Evolutionary conservation across 2,113 vertebrate species (phyloP).

Genomic region (Morphnarchus princeps): DNA sequence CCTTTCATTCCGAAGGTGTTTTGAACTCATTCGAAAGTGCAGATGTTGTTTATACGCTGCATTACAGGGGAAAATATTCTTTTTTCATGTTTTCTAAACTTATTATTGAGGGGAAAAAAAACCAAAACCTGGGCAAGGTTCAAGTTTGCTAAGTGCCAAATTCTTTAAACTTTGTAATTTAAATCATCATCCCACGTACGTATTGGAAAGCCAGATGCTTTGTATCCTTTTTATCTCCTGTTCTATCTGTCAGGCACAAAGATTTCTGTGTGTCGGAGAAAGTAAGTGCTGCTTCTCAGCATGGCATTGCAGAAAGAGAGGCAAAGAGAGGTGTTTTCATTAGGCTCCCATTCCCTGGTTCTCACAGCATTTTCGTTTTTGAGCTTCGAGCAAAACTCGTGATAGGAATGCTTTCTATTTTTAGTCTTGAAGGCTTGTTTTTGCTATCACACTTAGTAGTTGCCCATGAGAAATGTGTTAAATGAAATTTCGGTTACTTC

Average conservation of each 20-base stretch:
- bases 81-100: neutral
- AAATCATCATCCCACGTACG: neutral
- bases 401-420: neutral
- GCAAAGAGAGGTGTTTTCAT: neutral
- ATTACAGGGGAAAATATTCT: neutral
- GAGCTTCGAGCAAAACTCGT: neutral
- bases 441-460: neutral
- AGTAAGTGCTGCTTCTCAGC: slow-evolving; percentile 9
- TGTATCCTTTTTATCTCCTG: slow-evolving; percentile 30
- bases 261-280: neutral
- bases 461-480: slow-evolving; percentile 14
- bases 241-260: slow-evolving; percentile 27
- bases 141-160: neutral
- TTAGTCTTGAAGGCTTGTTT: neutral
- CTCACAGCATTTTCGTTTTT: neutral
- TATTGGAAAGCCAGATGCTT: slow-evolving; percentile 24
- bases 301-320: neutral
- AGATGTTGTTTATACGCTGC: slow-evolving; percentile 11
- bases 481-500: neutral
- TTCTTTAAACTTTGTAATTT: slow-evolving; percentile 19
- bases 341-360: neutral
- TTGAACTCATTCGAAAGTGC: neutral
- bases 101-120: neutral
- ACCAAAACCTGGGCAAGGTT: neutral
- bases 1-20: neutral